Evolutionary conservation across 2,888 invertebrate species (phyloP).

Genomic region (Troides helena): DNA sequence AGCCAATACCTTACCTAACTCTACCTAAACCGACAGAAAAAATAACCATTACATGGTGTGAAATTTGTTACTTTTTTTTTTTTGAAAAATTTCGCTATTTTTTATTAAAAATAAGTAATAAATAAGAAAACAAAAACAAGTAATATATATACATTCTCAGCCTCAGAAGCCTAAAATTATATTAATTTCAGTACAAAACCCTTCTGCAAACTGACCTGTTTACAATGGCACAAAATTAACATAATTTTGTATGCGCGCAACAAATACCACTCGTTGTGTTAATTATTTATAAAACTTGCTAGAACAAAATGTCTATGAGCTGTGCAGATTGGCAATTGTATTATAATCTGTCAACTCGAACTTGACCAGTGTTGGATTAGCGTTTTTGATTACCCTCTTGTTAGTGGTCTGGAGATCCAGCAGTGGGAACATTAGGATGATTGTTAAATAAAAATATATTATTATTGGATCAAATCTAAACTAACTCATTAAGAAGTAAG

Average conservation of each 20-base stretch:
- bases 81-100: slow-evolving; percentile 41
- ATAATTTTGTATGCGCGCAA: slow-evolving; percentile 28
- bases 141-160: slow-evolving; percentile 69
- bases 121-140: slow-evolving; percentile 63
- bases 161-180: slow-evolving; percentile 52
- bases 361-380: too few species aligned
- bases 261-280: slow-evolving; percentile 5
- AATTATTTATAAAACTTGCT: background rate
- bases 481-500: slow-evolving; percentile 43
- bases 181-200: slow-evolving; percentile 39
- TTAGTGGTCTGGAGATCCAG: too few species aligned
- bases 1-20: slow-evolving; percentile 48
- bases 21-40: slow-evolving; percentile 34
- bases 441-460: background rate
- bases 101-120: slow-evolving; percentile 54
- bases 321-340: background rate
- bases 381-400: too few species aligned
- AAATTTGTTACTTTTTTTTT: slow-evolving; percentile 37
- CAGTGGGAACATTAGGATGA: too few species aligned
- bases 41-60: slow-evolving; percentile 59
- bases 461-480: slow-evolving; percentile 7
- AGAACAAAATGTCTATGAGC: background rate
- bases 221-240: slow-evolving; percentile 39
- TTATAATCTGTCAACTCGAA: slow-evolving; percentile 6
- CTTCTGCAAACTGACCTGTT: slow-evolving; percentile 38